phyloP scores from a whole-genome alignment of 2,797 vertebrate genomes.

The Xerus rutilus region DNA sequence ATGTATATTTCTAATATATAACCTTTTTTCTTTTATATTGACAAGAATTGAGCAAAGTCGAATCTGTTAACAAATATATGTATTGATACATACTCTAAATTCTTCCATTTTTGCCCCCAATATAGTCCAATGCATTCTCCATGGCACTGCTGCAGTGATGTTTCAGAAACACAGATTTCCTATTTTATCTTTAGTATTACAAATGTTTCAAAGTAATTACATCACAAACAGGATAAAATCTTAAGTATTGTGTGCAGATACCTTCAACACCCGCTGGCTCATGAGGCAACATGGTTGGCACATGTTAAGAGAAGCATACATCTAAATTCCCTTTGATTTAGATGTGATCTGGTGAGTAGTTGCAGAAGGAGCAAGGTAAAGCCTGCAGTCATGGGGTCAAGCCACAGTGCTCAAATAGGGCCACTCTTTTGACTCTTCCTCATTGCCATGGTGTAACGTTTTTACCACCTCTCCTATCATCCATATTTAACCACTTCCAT shows the following conservation, averaged over 20 bases:
- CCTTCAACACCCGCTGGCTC: not conserved
- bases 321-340: not conserved
- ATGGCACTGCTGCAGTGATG: not conserved
- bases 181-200: not conserved
- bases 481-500: no score
- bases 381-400: not conserved
- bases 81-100: not conserved
- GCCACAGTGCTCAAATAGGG: not conserved
- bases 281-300: not conserved
- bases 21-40: not conserved
- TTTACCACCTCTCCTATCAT: conserved; percentile 70
- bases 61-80: not conserved
- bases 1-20: not conserved
- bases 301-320: not conserved
- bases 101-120: not conserved
- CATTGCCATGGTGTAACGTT: conserved; percentile 79
- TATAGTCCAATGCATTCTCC: not conserved
- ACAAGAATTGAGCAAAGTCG: not conserved
- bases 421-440: conserved; percentile 74
- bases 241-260: not conserved
- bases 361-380: not conserved
- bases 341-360: rapidly evolving
- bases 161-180: not conserved
- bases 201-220: not conserved
- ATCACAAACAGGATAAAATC: not conserved